These are phyloP conservation scores for Dicyrtoma fusca DNA, from an alignment of 2,888 invertebrate species.

Conservation along the genomic window DNA sequence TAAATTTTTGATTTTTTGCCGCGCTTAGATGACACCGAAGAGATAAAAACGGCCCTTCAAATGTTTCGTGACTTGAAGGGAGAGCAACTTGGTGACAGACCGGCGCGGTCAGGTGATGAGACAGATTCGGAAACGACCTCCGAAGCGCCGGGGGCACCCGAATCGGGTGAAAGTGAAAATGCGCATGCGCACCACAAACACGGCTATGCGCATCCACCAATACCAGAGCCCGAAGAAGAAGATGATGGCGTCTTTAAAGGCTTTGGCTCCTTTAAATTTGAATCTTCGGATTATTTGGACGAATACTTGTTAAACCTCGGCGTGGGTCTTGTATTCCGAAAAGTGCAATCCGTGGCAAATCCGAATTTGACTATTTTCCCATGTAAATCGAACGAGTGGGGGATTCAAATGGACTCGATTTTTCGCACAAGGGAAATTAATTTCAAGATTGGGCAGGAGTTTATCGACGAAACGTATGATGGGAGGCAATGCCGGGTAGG, in stretches of 20 bases:
- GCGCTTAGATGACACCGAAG: too few relatives aligned
- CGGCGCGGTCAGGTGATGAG: too few relatives aligned
- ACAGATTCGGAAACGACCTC: too few relatives aligned
- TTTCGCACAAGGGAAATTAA: constrained; percentile 40
- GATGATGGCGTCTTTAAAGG: constrained; percentile 9
- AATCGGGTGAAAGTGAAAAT: too few relatives aligned
- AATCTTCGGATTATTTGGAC: constrained; percentile 44
- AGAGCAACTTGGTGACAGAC: too few relatives aligned
- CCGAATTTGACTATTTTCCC: constrained; percentile 43
- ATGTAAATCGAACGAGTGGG: constrained; percentile 39
- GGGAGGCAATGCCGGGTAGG: constrained; percentile 46
- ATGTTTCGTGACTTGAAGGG: too few relatives aligned
- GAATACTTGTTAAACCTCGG: constrained; percentile 50
- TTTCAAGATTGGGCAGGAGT: constrained; percentile 37
- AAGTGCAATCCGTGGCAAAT: constrained; percentile 47
- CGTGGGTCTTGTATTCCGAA: constrained; percentile 51
- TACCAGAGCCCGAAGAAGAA: too few relatives aligned
- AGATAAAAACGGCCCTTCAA: too few relatives aligned
- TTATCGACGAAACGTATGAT: constrained; percentile 50
- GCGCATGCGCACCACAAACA: too few relatives aligned
- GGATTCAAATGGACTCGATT: constrained; percentile 40
- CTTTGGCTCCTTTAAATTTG: constrained; percentile 35
- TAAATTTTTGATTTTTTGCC: too few relatives aligned
- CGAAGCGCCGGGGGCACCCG: too few relatives aligned
- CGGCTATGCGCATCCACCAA: too few relatives aligned